A percentile compares a stretch with the other conserved stretches of the same genome.
Conservation (phyloP, 2,113 vertebrate species). For the Cyprinodon tularosa region DNA sequence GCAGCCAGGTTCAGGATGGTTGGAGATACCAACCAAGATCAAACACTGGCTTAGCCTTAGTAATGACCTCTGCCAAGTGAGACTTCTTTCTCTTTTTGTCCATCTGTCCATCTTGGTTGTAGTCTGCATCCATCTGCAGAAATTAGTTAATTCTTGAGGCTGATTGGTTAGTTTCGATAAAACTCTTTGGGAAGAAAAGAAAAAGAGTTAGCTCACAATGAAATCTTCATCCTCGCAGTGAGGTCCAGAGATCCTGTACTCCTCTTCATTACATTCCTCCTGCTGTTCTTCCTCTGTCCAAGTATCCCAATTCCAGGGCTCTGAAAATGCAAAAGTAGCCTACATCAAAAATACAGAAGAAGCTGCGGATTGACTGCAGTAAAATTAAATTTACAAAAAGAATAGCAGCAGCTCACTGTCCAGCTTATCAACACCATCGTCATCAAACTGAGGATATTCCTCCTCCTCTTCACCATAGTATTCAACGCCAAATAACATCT, state of each 20-base stretch:
- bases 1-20: neutral
- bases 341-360: no score
- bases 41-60: constrained; percentile 82
- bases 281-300: constrained; percentile 78
- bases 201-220: constrained; percentile 67
- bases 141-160: no score
- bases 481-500: constrained; percentile 87
- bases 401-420: constrained; percentile 73
- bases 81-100: constrained; percentile 85
- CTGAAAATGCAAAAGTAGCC: constrained; percentile 65
- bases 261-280: constrained; percentile 39
- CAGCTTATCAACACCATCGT: constrained; percentile 76
- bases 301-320: constrained; percentile 90
- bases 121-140: constrained; percentile 90
- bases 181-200: no score
- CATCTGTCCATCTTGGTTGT: constrained; percentile 77
- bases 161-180: no score
- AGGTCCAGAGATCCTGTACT: constrained; percentile 27
- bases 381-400: neutral
- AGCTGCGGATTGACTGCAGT: no score
- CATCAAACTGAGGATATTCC: constrained; percentile 89
- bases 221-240: constrained; percentile 88
- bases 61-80: constrained; percentile 81
- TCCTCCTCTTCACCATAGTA: constrained; percentile 83
- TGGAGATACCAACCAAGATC: constrained; percentile 80